phyloP scores from a whole-genome alignment of 2,888 invertebrate species.

The Erebia ligea region DNA sequence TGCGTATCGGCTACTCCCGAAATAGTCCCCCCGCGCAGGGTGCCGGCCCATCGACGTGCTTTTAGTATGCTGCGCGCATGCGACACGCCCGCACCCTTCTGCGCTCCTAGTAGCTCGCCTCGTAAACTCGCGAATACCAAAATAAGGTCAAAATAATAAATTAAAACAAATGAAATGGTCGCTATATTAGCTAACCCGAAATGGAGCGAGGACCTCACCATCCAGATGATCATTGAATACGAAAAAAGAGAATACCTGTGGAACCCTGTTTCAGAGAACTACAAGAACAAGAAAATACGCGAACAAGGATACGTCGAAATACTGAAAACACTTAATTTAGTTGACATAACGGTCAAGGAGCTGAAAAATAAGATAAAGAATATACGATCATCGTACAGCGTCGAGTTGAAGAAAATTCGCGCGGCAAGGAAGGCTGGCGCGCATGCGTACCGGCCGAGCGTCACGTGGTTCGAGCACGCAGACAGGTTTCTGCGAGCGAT shows the following conservation, averaged over 20 bases:
- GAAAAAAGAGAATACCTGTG: conserved; percentile 79
- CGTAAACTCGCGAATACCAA: conserved; percentile 63
- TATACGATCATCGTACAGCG: conserved; percentile 80
- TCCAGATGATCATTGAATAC: conserved; percentile 80
- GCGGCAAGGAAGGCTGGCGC: conserved; percentile 80
- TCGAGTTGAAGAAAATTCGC: conserved; percentile 81
- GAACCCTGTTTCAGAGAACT: conserved; percentile 79
- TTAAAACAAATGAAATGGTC: conserved; percentile 70
- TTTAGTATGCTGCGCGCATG: conserved; percentile 84
- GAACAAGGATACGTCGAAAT: conserved; percentile 79
- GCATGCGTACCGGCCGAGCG: conserved; percentile 82
- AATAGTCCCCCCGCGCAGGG: conserved; percentile 77
- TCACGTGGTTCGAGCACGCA: conserved; percentile 83
- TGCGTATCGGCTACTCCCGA: conserved; percentile 82
- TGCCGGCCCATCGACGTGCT: conserved; percentile 81
- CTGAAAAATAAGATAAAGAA: conserved; percentile 81
- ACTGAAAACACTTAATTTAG: conserved; percentile 74
- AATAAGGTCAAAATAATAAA: conserved; percentile 46
- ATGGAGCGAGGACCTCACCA: conserved; percentile 80
- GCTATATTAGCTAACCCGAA: conserved; percentile 79
- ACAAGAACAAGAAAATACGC: conserved; percentile 79
- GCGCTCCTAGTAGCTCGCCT: conserved; percentile 66
- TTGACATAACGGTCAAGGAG: conserved; percentile 78
- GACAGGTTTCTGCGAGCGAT: conserved; percentile 82
- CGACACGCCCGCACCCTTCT: conserved; percentile 82